These are phyloP conservation scores for Empis livida DNA, from an alignment of 2,888 invertebrate species.

Conservation along the genomic window DNA sequence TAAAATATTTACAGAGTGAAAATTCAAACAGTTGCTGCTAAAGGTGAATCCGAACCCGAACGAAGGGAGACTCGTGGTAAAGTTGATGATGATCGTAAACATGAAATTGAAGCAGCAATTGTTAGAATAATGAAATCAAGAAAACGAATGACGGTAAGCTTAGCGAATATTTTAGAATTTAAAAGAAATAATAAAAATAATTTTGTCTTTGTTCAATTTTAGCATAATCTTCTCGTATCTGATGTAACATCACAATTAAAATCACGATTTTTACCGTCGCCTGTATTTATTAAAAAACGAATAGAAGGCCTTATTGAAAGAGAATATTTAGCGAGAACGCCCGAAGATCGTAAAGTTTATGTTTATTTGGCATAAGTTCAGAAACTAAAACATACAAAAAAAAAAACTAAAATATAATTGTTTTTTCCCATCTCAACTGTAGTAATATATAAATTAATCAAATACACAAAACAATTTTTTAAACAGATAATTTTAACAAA, in stretches of 20 bases:
- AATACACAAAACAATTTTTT: too few species aligned
- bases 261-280: slow-evolving; percentile 93
- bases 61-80: slow-evolving; percentile 94
- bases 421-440: too few species aligned
- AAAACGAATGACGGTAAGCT: slow-evolving; percentile 79
- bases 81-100: slow-evolving; percentile 97
- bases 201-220: too few species aligned
- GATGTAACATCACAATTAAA: slow-evolving; percentile 97
- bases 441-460: too few species aligned
- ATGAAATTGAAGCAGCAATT: slow-evolving; percentile 98
- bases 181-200: too few species aligned
- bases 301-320: slow-evolving; percentile 99
- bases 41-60: slow-evolving; percentile 98
- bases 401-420: too few species aligned
- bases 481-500: too few species aligned
- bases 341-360: slow-evolving; percentile 94
- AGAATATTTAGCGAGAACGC: slow-evolving; percentile 95
- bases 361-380: slow-evolving; percentile 77
- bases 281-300: slow-evolving; percentile 96
- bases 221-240: slow-evolving; percentile 88
- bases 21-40: slow-evolving; percentile 87
- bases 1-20: slow-evolving; percentile 52
- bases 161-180: too few species aligned
- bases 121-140: slow-evolving; percentile 96
- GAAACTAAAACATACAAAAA: neutral